A percentile compares a stretch with the other conserved stretches of the same genome.
These are phyloP conservation scores for Urocynchramus pylzowi DNA, from an alignment of 2,113 vertebrate species.

Conservation along the genomic window DNA sequence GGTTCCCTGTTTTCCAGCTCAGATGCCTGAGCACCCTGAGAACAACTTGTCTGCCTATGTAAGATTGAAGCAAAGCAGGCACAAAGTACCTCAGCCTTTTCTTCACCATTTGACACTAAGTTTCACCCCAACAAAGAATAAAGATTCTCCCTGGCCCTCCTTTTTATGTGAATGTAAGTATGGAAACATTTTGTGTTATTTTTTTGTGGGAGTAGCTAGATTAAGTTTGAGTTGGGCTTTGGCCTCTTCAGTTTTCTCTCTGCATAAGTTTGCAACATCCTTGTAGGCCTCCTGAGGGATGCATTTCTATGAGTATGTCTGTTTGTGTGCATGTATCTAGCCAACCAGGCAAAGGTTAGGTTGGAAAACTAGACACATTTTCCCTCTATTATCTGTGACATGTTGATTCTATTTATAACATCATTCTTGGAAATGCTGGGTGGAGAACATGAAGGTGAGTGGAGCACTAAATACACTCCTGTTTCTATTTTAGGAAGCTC, in stretches of 20 bases:
- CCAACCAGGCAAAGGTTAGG: not conserved
- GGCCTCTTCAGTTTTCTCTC: not conserved
- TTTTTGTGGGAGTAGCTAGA: not conserved
- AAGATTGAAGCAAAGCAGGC: not conserved
- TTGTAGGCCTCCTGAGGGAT: not conserved
- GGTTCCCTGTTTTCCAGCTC: not conserved
- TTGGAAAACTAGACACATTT: not conserved
- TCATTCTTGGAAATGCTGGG: not conserved
- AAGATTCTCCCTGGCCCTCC: not conserved
- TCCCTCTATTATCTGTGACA: not conserved
- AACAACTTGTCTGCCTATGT: not conserved
- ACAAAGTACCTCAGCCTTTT: not conserved
- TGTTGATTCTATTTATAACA: slow-evolving; percentile 8
- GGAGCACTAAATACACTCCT: not conserved
- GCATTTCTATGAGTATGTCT: not conserved
- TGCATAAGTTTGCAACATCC: not conserved
- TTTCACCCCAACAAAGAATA: not conserved
- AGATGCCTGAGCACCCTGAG: not conserved
- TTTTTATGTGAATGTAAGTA: not conserved
- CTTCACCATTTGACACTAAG: rapidly evolving
- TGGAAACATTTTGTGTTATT: not conserved
- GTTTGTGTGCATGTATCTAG: not conserved
- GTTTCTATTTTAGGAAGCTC: not conserved
- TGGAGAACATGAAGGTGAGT: not conserved
- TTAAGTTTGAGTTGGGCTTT: not conserved